Base-by-base conservation (phyloP, 2,888 invertebrate genomes). In the Dynastes maya region DNA sequence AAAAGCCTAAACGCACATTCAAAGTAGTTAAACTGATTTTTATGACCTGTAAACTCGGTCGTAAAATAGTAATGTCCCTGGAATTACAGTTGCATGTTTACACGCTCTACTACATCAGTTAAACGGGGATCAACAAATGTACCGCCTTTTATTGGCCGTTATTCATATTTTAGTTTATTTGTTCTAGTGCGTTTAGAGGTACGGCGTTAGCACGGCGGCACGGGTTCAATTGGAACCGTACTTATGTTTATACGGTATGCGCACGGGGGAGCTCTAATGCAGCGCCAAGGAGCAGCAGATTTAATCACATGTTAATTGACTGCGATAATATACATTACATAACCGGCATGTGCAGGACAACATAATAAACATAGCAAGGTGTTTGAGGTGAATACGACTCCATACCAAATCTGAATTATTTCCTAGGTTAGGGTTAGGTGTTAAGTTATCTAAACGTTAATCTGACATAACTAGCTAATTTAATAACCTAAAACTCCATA, bases 61-160 rank as follows among this genome's bases (percentile, higher is more conserved):
- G 88, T 89, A 88, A 89, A 89, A 87, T 88, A 87, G 88, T 89
- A 88, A 89, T 89, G 88, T 88, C 88, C 87, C 88, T 86, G 84
- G 86, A 86, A 88, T 87, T 87, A 87, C 87, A 86, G 87, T 86
- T 87, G 88, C 87, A 88, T 88, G 88, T 88, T 88, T 87, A 88
- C 87, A 87, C 83, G 86, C 84, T 85, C 83, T 82, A 82, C 82
- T 82, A 84, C 83, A 87, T 86, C 86, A 85, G 85, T 86, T 85
- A 83, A 82, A 83, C 84, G 27, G 58, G 85, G 84, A 86, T 87
- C 86, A 87, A 87, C 87, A 86, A 87, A 87, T 86, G 85, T 83
- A 79, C 83, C 85, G 83, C 83, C 85, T 86, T 87, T 87, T 86
- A 86, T 86, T 85, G 85, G 85, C 80, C 85, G 84, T 86, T 85